phyloP scores from a whole-genome alignment of 1,140 invertebrate genomes.

The Belonocnema kinseyi region DNA sequence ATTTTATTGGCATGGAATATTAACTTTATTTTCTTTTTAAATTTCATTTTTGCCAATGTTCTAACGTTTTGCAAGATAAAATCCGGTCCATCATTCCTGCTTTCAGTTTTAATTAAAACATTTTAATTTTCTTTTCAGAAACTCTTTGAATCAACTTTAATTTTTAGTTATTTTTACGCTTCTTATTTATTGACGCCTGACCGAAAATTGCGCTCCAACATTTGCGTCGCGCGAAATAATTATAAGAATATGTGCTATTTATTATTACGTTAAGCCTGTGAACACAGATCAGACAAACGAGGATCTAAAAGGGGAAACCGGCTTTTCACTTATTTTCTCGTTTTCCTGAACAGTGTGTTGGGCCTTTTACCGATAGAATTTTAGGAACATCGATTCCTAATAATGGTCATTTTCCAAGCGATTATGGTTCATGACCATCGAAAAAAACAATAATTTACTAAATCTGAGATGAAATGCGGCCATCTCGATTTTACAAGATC shows the following conservation, averaged over 20 bases:
- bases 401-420: slow-evolving; percentile 36
- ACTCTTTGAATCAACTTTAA: too few relatives aligned
- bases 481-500: slow-evolving; percentile 58
- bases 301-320: slow-evolving; percentile 21
- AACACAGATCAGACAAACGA: neutral
- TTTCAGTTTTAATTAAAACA: neutral
- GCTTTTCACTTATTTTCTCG: slow-evolving; percentile 31
- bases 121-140: neutral
- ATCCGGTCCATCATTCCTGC: slow-evolving; percentile 20
- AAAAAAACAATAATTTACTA: slow-evolving; percentile 37
- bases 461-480: slow-evolving; percentile 70
- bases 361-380: slow-evolving; percentile 29
- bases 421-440: slow-evolving; percentile 32
- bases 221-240: slow-evolving; percentile 38
- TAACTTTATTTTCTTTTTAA: slow-evolving; percentile 7
- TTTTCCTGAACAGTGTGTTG: slow-evolving; percentile 40
- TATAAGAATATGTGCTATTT: slow-evolving; percentile 34
- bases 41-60: slow-evolving; percentile 23
- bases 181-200: slow-evolving; percentile 43
- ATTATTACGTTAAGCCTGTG: slow-evolving; percentile 12
- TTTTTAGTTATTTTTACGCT: too few relatives aligned
- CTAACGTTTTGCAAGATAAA: slow-evolving; percentile 25
- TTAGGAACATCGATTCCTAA: slow-evolving; percentile 40
- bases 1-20: slow-evolving; percentile 30
- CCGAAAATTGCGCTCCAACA: slow-evolving; percentile 12